Base-by-base conservation (phyloP, 1,140 invertebrate genomes). In the Formica exsecta region DNA sequence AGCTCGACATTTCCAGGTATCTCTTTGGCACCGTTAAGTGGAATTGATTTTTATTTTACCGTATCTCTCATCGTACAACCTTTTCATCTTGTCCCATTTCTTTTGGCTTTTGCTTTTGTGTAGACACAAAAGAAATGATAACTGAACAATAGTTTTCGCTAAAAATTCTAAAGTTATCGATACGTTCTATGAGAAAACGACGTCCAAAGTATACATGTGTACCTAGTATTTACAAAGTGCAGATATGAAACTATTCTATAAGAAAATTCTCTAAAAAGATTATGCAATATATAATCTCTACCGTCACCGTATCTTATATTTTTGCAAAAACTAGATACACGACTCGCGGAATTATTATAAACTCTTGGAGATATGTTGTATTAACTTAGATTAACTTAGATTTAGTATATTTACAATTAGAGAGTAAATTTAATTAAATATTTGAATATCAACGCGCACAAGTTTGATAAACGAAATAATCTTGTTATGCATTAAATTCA, bases 1-100 rank as follows among this genome's bases (percentile, higher is more conserved):
- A 61, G n/a, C 54, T 61, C 57, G 71, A 48, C 61, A 83, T 83
- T 83, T 32, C 38, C 32, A 71, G 51, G 41, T 74, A 73, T n/a
- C 19, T 25, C 38, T 83, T 61, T 7, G 59, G 6, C 7, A 22
- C 7, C 29, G 54, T 83, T 83, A 81, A 81, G 79, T 74, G 54
- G 38, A 44, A 83, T 73, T 83, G 79, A 83, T 73, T 74, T 38
- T 74, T 74, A 83, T 48, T 83, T 29, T 36, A 32, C 29, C 41
- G 29, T 66, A 32, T 22, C 22, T 22, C 38, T 6, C 22, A 51
- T 51, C 16, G 4, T 7, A 29, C 62, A 68, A 61, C n/a, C 38
- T 74, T 62, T 48, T 61, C 54, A 81, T 32, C 38, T 73, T 51
- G 54, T 13, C 38, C 68, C 36, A 74, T 36, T 74, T 83, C 65